Evolutionary conservation across 2,888 invertebrate species (phyloP), one percentile per base, ranked within the genome.

Genomic region (Acrocera orbiculus): DNA sequence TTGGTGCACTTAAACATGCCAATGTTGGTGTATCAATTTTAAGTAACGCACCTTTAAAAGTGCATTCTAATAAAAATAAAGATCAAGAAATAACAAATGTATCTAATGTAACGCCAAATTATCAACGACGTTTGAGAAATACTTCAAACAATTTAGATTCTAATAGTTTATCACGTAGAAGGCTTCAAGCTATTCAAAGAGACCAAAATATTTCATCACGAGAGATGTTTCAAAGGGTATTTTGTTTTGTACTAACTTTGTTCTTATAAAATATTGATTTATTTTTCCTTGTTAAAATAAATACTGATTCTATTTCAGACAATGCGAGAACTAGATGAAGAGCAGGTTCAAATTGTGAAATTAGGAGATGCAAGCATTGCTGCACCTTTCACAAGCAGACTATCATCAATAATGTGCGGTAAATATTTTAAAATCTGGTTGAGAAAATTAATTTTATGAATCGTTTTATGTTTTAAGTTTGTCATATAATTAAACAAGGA

Each of bases 401-500:
- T 89, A 40, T 90, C 95, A 6, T 95, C 95, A 25, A 89, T 95
- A 53, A 72, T 81, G 52, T 92, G 93, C 61, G 87, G 90, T 92
- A 62, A 70, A 80, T 69, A 23, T 30, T 14, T 8, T 30, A 14
- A 22, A n/a, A n/a, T n/a, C n/a, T n/a, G n/a, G n/a, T n/a, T n/a
- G n/a, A n/a, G n/a, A n/a, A n/a, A n/a, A n/a, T n/a, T n/a, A n/a
- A n/a, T n/a, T n/a, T n/a, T n/a, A n/a, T n/a, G n/a, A n/a, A n/a
- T n/a, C n/a, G n/a, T 22, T 22, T 6, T 22, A 10, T 22, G 9
- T n/a, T n/a, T n/a, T n/a, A n/a, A 93, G 95, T 98, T 51, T 96
- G 93, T 54, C 93, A 98, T 64, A 87, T 99, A 41, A 95, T 99
- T 51, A 98, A 98, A 57, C 98, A 99, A 66, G 98, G 98, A 2